These are phyloP conservation scores for Rambutsinella grinnellia DNA, from an alignment of 2,888 invertebrate species.

Conservation along the genomic window DNA sequence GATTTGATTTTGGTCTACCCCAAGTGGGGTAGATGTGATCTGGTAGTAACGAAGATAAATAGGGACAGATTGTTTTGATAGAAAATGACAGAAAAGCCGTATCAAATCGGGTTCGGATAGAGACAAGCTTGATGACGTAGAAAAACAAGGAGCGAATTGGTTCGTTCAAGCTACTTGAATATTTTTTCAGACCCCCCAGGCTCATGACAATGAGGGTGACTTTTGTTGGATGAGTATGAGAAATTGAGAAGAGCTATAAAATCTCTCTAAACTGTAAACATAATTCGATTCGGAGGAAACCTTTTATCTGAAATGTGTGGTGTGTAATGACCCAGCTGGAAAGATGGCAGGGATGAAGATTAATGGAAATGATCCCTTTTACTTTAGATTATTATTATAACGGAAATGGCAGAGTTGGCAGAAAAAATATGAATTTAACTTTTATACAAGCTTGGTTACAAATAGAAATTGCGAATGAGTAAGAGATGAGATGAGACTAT, in stretches of 20 bases:
- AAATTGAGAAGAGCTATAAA: no score
- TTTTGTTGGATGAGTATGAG: conserved; percentile 16
- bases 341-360: conserved; percentile 67
- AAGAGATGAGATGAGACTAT: no score
- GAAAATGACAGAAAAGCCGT: conserved; percentile 20
- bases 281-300: conserved; percentile 48
- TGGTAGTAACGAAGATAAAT: conserved; percentile 56
- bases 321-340: conserved; percentile 66
- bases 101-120: conserved; percentile 1
- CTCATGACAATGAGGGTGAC: conserved; percentile 39
- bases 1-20: conserved; percentile 33
- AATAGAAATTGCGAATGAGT: neutral
- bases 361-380: no score
- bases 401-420: no score
- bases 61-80: conserved; percentile 58
- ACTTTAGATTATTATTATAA: no score
- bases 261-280: conserved; percentile 18
- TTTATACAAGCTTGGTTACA: no score
- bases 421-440: no score
- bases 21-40: conserved; percentile 45
- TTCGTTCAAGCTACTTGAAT: conserved; percentile 53
- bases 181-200: conserved; percentile 46
- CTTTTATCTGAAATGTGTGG: conserved; percentile 50
- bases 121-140: conserved; percentile 10
- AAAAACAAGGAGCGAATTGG: conserved; percentile 33